Percentiles rank a stretch among this genome's conserved stretches.
phyloP scores from a whole-genome alignment of 2,113 vertebrate species.

The Hippolais icterina region DNA sequence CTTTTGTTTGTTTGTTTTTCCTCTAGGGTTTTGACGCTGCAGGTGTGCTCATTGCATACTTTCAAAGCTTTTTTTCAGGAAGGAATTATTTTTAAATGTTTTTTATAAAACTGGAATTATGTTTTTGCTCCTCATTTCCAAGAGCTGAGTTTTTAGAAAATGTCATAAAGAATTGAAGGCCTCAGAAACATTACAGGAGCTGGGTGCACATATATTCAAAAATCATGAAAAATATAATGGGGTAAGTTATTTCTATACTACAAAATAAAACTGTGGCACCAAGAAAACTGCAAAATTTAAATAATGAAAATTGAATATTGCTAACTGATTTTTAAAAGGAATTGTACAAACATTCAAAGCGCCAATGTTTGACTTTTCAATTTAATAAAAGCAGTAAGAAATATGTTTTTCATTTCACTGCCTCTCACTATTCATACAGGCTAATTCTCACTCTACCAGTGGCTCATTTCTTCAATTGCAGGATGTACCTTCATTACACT shows the following conservation, averaged over 20 bases:
- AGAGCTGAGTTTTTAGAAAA: background rate
- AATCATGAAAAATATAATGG: background rate
- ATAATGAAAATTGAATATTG: background rate
- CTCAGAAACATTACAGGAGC: background rate
- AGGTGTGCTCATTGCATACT: background rate
- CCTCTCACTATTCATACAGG: background rate
- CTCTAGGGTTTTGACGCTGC: background rate
- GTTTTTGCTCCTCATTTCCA: background rate
- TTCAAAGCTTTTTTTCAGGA: background rate
- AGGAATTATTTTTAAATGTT: background rate
- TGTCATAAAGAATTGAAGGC: background rate
- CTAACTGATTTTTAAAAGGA: background rate
- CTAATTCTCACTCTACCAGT: background rate
- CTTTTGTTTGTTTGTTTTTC: background rate
- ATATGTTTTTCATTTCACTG: slow-evolving; percentile 34
- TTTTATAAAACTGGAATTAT: background rate
- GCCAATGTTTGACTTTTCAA: background rate
- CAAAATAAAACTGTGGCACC: background rate
- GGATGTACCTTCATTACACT: background rate
- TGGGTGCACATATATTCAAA: background rate
- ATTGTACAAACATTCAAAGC: background rate
- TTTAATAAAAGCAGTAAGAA: slow-evolving; percentile 14
- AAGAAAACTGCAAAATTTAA: slow-evolving; percentile 1
- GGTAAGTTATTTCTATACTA: background rate
- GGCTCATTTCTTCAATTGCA: slow-evolving; percentile 27